Percentiles rank a stretch among this genome's conserved stretches.
phyloP scores from a whole-genome alignment of 2,888 invertebrate genomes.

The Ctenicera cuprea region DNA sequence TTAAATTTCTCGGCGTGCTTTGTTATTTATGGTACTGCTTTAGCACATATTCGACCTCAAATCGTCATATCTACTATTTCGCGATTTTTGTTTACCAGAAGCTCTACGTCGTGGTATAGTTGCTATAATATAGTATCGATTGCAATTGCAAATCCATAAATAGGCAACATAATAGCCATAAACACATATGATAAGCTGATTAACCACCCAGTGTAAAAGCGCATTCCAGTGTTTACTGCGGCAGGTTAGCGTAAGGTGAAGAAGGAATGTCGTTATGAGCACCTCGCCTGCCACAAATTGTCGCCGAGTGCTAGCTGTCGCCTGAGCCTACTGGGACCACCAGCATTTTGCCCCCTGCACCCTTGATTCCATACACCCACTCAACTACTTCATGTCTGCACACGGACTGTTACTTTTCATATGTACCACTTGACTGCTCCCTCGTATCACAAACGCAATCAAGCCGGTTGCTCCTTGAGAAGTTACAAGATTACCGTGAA shows the following conservation, averaged over 20 bases:
- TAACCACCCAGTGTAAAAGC: conserved; percentile 24
- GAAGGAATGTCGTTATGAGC: conserved; percentile 57
- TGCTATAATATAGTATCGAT: not conserved
- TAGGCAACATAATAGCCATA: conserved; percentile 10
- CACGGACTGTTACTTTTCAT: conserved; percentile 34
- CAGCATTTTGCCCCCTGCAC: conserved; percentile 45
- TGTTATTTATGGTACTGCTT: too few species aligned
- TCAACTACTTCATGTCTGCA: conserved; percentile 45
- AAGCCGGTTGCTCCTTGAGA: conserved; percentile 10
- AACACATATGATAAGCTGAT: conserved; percentile 25
- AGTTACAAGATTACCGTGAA: not conserved
- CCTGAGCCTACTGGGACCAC: conserved; percentile 49
- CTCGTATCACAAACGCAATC: conserved; percentile 18
- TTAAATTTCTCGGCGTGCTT: too few species aligned
- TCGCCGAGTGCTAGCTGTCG: conserved; percentile 52
- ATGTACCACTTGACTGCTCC: conserved; percentile 30
- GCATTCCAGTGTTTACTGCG: conserved; percentile 44
- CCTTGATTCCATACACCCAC: conserved; percentile 47
- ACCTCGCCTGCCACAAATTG: conserved; percentile 58
- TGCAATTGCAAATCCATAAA: conserved; percentile 13
- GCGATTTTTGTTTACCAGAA: not conserved
- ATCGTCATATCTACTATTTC: too few species aligned
- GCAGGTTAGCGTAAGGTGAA: conserved; percentile 42
- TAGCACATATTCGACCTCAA: too few species aligned
- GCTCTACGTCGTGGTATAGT: not conserved